Conservation (phyloP, 2,797 vertebrate species). For the Anomalospiza imberbis region DNA sequence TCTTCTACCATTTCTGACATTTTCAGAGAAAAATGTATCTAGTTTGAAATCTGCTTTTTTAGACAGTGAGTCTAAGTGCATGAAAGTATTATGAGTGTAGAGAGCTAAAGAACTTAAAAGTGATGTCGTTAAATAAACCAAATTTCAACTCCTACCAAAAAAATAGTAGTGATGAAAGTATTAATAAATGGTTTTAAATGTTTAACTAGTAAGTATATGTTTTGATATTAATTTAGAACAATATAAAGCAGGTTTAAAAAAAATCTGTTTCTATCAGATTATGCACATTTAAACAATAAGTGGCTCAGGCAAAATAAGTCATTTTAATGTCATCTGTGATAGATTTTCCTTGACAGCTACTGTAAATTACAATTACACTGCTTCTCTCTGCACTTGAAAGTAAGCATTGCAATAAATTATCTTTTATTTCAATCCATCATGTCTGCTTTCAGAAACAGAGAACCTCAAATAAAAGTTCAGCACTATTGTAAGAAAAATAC, state of each 20-base stretch:
- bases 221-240: slow-evolving; percentile 81
- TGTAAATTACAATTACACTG: slow-evolving; percentile 84
- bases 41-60: slow-evolving; percentile 34
- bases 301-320: slow-evolving; percentile 84
- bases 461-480: slow-evolving; percentile 81
- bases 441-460: slow-evolving; percentile 79
- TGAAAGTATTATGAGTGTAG: slow-evolving; percentile 19
- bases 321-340: slow-evolving; percentile 84
- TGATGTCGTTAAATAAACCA: slow-evolving; percentile 63
- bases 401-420: slow-evolving; percentile 86
- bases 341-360: slow-evolving; percentile 84
- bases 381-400: slow-evolving; percentile 79
- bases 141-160: slow-evolving; percentile 60
- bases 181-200: slow-evolving; percentile 76
- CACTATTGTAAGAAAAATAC: slow-evolving; percentile 79
- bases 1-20: not conserved
- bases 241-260: slow-evolving; percentile 67
- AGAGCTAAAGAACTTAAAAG: slow-evolving; percentile 39
- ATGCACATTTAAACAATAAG: slow-evolving; percentile 84
- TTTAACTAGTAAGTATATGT: slow-evolving; percentile 79
- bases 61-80: not conserved
- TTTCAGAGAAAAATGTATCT: slow-evolving; percentile 36
- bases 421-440: slow-evolving; percentile 85
- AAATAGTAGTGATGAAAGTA: slow-evolving; percentile 69
- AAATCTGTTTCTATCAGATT: slow-evolving; percentile 81